phyloP scores from a whole-genome alignment of 2,113 vertebrate species.

The Chelonoidis abingdonii region DNA sequence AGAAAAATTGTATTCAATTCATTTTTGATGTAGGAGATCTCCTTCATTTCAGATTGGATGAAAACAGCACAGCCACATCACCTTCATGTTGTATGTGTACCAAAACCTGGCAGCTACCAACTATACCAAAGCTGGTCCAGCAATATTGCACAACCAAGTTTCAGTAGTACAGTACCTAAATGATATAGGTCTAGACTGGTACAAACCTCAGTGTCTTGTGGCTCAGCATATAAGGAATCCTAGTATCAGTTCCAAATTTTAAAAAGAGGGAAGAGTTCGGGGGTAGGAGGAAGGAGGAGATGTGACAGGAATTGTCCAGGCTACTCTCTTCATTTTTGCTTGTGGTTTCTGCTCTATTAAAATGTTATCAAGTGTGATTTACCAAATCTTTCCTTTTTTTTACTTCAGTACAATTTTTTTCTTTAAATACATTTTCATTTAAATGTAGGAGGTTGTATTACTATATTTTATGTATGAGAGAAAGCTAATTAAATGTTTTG shows the following conservation, averaged over 20 bases:
- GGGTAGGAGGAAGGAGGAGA: not conserved
- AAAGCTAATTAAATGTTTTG: constrained; percentile 23
- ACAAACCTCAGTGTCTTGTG: not conserved
- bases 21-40: not conserved
- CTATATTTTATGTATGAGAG: constrained; percentile 8
- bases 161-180: not conserved
- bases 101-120: not conserved
- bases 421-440: constrained; percentile 50
- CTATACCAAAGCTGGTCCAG: not conserved
- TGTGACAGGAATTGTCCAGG: constrained; percentile 5
- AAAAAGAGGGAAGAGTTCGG: not conserved
- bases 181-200: not conserved
- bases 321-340: constrained; percentile 7
- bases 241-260: not conserved
- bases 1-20: not conserved
- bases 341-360: not conserved
- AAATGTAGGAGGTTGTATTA: constrained; percentile 11
- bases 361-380: not conserved
- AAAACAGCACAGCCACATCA: not conserved
- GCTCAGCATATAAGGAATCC: not conserved
- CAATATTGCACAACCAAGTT: not conserved
- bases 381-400: not conserved
- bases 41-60: not conserved
- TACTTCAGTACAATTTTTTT: constrained; percentile 5
- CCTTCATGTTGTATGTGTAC: not conserved